Percentiles rank a stretch among this genome's conserved stretches.
These are phyloP conservation scores for Heliconius hortense DNA, from an alignment of 2,888 invertebrate species.

Conservation along the genomic window DNA sequence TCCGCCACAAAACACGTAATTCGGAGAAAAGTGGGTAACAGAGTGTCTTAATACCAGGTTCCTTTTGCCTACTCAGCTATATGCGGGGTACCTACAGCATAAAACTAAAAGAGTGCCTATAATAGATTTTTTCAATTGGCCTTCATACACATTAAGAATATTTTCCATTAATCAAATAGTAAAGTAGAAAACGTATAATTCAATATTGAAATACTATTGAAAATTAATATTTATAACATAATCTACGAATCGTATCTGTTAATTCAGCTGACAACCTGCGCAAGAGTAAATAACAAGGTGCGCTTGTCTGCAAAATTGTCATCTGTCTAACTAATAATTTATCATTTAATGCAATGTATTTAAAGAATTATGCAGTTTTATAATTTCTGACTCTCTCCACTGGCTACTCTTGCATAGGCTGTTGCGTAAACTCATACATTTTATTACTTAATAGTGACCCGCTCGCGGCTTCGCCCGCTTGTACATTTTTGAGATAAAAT, in stretches of 20 bases:
- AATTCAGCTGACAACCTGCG: slow-evolving; percentile 27
- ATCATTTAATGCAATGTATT: slow-evolving; percentile 27
- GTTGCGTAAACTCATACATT: slow-evolving; percentile 20
- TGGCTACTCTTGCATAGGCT: background rate
- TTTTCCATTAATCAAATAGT: background rate
- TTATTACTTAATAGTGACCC: background rate
- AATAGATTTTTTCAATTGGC: background rate
- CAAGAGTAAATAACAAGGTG: slow-evolving; percentile 30
- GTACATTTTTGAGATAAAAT: too few species aligned
- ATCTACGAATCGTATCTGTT: slow-evolving; percentile 28
- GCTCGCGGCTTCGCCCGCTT: too few species aligned
- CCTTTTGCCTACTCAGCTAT: too few species aligned
- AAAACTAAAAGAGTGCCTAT: background rate
- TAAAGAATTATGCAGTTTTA: slow-evolving; percentile 29
- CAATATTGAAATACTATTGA: slow-evolving; percentile 10
- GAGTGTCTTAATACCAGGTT: too few species aligned
- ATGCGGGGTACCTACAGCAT: too few species aligned
- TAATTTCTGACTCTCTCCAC: slow-evolving; percentile 17
- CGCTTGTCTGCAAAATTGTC: slow-evolving; percentile 29
- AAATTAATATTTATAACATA: slow-evolving; percentile 24
- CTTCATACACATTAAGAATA: background rate
- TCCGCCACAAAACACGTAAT: too few species aligned
- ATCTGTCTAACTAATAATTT: slow-evolving; percentile 29
- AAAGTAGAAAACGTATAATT: background rate
- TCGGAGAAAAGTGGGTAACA: too few species aligned